Evolutionary conservation across 1,140 invertebrate species (phyloP).

Genomic region (Drosophila melanica): DNA sequence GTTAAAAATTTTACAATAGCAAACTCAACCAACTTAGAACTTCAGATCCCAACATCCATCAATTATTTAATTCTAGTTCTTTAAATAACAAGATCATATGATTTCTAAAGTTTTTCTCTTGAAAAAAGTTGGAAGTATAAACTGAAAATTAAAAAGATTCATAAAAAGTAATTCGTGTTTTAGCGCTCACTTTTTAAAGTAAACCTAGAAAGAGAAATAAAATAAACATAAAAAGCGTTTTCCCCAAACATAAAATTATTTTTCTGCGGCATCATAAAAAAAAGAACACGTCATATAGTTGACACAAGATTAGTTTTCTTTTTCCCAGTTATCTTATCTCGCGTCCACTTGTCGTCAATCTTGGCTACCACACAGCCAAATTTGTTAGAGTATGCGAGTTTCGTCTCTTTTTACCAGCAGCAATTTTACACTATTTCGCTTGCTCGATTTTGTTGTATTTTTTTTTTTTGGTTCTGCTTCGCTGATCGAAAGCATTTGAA

Average conservation of each 20-base stretch:
- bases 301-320: conserved; percentile 6
- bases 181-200: no score
- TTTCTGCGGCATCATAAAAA: not conserved
- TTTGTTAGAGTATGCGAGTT: conserved; percentile 34
- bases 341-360: not conserved
- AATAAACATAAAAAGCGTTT: no score
- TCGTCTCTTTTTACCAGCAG: not conserved
- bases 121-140: no score
- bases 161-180: no score
- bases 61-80: not conserved
- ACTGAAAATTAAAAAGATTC: no score
- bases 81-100: no score
- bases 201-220: no score
- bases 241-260: not conserved
- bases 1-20: no score
- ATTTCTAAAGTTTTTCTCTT: no score
- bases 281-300: not conserved
- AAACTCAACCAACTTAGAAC: no score
- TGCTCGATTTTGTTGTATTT: conserved; percentile 25
- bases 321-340: conserved; percentile 17
- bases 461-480: conserved; percentile 45
- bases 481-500: conserved; percentile 52
- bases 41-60: no score
- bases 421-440: conserved; percentile 18
- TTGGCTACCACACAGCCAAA: not conserved